A percentile compares a stretch with the other conserved stretches of the same genome.
phyloP scores from a whole-genome alignment of 2,888 invertebrate genomes.

The Xestia c-nigrum region DNA sequence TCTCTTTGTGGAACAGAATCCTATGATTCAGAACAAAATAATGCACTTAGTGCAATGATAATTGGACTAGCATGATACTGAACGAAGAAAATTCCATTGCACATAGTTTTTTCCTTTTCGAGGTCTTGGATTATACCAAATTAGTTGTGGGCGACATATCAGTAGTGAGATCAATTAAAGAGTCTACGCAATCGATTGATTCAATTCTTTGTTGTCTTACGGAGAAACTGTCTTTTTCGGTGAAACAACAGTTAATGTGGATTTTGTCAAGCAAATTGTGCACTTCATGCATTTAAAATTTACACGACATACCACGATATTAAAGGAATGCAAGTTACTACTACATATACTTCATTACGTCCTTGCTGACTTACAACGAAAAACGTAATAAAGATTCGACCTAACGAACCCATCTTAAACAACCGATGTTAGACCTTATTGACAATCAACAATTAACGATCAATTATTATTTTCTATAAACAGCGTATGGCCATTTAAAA shows the following conservation, averaged over 20 bases:
- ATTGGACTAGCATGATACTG: slow-evolving; percentile 30
- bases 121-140: slow-evolving; percentile 9
- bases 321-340: background rate
- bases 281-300: background rate
- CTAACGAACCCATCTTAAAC: slow-evolving; percentile 4
- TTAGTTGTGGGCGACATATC: slow-evolving; percentile 6
- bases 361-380: background rate
- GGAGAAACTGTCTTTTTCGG: background rate
- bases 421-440: slow-evolving; percentile 1
- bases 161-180: slow-evolving; percentile 20
- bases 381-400: background rate
- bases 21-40: slow-evolving; percentile 54
- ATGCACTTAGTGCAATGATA: slow-evolving; percentile 42
- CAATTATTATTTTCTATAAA: slow-evolving; percentile 15
- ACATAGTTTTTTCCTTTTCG: slow-evolving; percentile 17
- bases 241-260: background rate
- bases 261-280: background rate
- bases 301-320: background rate
- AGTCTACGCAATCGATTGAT: slow-evolving; percentile 24
- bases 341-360: background rate
- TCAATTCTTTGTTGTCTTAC: slow-evolving; percentile 19
- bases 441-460: slow-evolving; percentile 8
- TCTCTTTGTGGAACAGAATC: slow-evolving; percentile 50
- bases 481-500: slow-evolving; percentile 36
- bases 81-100: slow-evolving; percentile 45